Conservation (phyloP, 2,113 vertebrate species). For the Dipodomys spectabilis region DNA sequence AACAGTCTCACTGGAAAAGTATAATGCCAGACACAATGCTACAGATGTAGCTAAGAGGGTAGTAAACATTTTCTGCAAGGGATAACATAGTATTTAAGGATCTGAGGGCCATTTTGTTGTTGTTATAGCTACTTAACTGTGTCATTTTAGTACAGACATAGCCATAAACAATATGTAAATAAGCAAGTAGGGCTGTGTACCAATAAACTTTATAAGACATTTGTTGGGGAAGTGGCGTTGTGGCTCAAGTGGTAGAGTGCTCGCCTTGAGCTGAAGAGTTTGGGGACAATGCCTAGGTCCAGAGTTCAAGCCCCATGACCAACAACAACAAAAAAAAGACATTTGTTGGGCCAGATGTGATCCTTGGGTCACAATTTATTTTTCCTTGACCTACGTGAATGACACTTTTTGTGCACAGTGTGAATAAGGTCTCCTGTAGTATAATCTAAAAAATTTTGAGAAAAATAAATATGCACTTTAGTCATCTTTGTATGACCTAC, state of each 20-base stretch:
- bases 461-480: neutral
- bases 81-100: neutral
- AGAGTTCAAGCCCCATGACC: no score
- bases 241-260: no score
- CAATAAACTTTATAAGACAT: slow-evolving; percentile 18
- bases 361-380: neutral
- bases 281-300: no score
- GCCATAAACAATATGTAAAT: slow-evolving; percentile 16
- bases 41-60: neutral
- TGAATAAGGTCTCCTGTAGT: neutral
- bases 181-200: neutral
- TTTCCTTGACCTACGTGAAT: neutral
- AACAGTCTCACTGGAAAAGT: neutral
- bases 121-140: neutral
- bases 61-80: neutral
- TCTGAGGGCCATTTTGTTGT: neutral
- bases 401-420: neutral
- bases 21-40: neutral
- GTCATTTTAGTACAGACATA: slow-evolving; percentile 11
- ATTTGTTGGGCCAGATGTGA: neutral
- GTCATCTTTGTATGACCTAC: neutral
- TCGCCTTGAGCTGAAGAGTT: no score
- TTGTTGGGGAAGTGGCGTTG: no score
- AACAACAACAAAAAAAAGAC: neutral
- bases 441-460: neutral